phyloP scores from a whole-genome alignment of 2,888 invertebrate genomes.

The Notodromas monacha region DNA sequence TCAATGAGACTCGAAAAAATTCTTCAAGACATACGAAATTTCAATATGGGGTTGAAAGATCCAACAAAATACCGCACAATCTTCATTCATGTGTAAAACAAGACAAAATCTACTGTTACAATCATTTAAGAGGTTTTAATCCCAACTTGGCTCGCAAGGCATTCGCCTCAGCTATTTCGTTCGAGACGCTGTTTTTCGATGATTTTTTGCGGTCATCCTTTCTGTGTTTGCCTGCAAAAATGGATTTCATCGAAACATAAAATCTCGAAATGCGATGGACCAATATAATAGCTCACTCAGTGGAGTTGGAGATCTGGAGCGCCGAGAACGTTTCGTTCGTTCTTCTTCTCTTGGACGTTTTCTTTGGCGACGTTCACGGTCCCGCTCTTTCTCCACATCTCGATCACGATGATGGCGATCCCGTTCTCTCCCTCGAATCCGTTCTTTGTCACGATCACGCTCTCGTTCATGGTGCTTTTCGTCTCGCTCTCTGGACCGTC shows the following conservation, averaged over 20 bases:
- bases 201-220: constrained; percentile 8
- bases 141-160: constrained; percentile 20
- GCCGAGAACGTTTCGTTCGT: constrained; percentile 15
- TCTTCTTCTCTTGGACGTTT: constrained; percentile 19
- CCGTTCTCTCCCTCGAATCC: constrained; percentile 20
- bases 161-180: constrained; percentile 20
- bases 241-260: too few species aligned
- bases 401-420: constrained; percentile 14
- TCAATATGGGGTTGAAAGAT: too few species aligned
- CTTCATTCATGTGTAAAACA: too few species aligned
- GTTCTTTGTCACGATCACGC: constrained; percentile 11
- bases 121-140: constrained; percentile 18
- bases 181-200: constrained; percentile 9
- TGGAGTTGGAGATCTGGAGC: too few species aligned
- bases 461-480: constrained; percentile 9
- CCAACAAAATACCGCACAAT: too few species aligned
- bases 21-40: too few species aligned
- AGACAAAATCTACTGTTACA: too few species aligned
- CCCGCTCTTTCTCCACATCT: constrained; percentile 10
- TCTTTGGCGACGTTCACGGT: constrained; percentile 12
- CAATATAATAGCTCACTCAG: too few species aligned
- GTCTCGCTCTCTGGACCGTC: too few species aligned
- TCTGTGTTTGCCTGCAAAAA: too few species aligned
- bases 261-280: too few species aligned
- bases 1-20: too few species aligned